Evolutionary conservation across 2,113 vertebrate species (phyloP), one percentile per base, ranked within the genome.

Genomic region (Rhynchopsitta pachyrhyncha): DNA sequence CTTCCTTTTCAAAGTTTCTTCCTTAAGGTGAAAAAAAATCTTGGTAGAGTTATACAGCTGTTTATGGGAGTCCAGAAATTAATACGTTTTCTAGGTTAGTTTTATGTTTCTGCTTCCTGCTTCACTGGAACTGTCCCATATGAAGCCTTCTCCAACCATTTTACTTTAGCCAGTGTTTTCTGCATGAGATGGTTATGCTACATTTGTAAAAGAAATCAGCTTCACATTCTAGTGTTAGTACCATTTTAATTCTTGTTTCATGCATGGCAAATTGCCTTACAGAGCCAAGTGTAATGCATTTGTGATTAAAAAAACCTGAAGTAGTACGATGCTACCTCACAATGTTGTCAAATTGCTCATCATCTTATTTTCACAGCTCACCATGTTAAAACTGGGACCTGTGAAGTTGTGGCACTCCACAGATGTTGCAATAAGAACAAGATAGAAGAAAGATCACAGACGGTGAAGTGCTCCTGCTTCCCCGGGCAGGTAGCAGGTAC

Each of bases 371-470:
- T 96, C 95, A 95, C 98, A 98, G 98, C 97, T 93, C 98, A 99
- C 91, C 98, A 99, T 95, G 99, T 99, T 97, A 98, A 98, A 94
- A 99, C 99, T 16, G 99, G 99, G 89, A 99, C 99, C 86, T 99
- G 99, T 44, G 99, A 99, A 97, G 99, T 99, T 96, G 99, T 99
- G 98, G 99, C 99, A 2, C 95, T 99, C 92, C 99, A 99, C 96
- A 98, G 99, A 97, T 99, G 99, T 98, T 99, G 99, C 98, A 99
- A 99, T 97, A 99, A 99, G 98, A 99, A 99, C 98, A 99, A 99
- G 97, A 99, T 99, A 96, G 99, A 99, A 98, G 99, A 99, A 91
- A 98, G 99, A 41, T 99, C 99, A 41, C 99, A 99, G 97, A 99
- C 99, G 0, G 99, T 99, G 93, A 99, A 99, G 98, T 99, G 99